These are phyloP conservation scores for Motacilla tschutschensis DNA, from an alignment of 2,113 vertebrate genomes.

Conservation along the genomic window DNA sequence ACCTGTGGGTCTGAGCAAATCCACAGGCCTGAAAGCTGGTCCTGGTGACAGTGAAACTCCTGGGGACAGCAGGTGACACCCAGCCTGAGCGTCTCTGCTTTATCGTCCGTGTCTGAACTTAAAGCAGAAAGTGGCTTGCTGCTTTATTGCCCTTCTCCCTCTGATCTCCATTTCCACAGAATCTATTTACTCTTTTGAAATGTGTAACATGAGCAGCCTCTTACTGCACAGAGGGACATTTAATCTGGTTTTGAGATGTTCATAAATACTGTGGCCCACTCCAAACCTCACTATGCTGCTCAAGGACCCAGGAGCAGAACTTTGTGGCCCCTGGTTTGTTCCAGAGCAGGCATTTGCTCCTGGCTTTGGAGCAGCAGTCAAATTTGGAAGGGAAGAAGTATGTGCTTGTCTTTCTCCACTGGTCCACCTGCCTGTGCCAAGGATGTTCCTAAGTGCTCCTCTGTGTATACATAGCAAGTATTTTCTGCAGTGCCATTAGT, in stretches of 20 bases:
- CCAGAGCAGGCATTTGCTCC: not conserved
- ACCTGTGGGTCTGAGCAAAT: not conserved
- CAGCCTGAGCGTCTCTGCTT: not conserved
- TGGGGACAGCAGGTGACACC: not conserved
- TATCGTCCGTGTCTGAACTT: not conserved
- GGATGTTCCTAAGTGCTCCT: not conserved
- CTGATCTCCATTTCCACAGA: not conserved
- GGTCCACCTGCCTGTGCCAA: not conserved
- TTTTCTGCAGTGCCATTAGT: not conserved
- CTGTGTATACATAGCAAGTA: not conserved
- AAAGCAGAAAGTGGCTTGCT: not conserved
- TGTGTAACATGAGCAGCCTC: not conserved
- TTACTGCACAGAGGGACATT: not conserved
- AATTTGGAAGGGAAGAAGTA: not conserved
- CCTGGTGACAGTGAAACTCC: not conserved
- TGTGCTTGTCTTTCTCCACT: not conserved
- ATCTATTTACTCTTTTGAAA: not conserved
- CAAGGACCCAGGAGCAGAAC: not conserved
- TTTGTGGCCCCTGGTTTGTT: not conserved
- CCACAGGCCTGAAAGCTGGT: not conserved
- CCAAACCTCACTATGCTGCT: not conserved
- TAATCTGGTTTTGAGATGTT: not conserved
- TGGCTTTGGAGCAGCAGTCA: not conserved
- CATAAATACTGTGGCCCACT: not conserved
- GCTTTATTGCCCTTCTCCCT: not conserved